Base-by-base conservation (phyloP, 2,113 vertebrate species). In the Sitta europaea region DNA sequence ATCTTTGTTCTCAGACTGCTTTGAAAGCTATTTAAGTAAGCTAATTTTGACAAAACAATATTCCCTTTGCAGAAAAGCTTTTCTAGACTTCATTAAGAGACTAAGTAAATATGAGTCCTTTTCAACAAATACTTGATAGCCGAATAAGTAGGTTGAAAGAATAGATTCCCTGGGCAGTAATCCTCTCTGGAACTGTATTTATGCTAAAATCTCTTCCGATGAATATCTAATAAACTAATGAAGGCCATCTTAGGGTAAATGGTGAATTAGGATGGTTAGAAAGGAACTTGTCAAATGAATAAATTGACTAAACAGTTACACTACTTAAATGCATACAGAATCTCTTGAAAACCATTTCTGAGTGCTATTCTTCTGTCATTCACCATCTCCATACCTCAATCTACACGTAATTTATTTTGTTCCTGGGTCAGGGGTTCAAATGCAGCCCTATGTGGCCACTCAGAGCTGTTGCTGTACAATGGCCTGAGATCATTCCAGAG, bases 151-250 rank as follows among this genome's bases (percentile, higher is more conserved):
- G 53, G 55, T 84, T 94, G 95, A 95, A 94, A 91, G 78, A 81
- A 92, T 77, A 67, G 83, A 95, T 96, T 94, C 89, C 90, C 88
- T 76, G 65, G 86, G 78, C 1, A 0, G 57, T 91, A 97, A 96
- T 85, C 86, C 95, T 95, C 94, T 91, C 71, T 96, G 93, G 95
- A 96, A 91, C 97, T 75, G 86, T 92, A 92, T 95, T 96, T 96
- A 90, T 95, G 93, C 75, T 92, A 88, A 97, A 95, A 94, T 94
- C 86, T 94, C 57, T 88, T 91, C 63, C 27, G 5, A 58, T 88
- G 63, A 94, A 96, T 97, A 96, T 92, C 94, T 97, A 88, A 97
- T 83, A 93, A 94, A 90, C 51, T 93, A 94, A 96, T 77, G 90
- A 94, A 94, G 86, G 86, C 94, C 88, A 87, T 88, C 89, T 75